Evolutionary conservation across 2,113 vertebrate genomes (phyloP).

Genomic region (Hassar affinis): DNA sequence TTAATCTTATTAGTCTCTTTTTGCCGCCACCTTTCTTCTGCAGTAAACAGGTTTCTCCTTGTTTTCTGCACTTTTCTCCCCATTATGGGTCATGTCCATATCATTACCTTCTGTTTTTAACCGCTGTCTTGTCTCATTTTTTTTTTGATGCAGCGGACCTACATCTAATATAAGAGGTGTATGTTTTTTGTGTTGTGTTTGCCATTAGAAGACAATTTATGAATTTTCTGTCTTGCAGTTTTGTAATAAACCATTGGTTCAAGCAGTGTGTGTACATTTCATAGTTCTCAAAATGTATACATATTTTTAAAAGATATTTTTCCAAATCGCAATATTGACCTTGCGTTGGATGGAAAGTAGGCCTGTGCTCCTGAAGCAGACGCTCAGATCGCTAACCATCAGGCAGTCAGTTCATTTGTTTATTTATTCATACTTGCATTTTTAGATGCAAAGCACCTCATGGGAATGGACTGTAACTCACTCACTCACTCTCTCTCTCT

Average conservation of each 20-base stretch:
- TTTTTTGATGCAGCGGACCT: constrained; percentile 53
- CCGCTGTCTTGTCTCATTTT: constrained; percentile 43
- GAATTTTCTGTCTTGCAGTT: constrained; percentile 69
- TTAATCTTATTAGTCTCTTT: constrained; percentile 30
- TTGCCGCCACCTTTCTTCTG: constrained; percentile 10
- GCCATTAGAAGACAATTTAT: constrained; percentile 68
- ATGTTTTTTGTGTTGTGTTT: constrained; percentile 72
- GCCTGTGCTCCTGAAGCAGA: not conserved
- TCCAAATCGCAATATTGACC: not conserved
- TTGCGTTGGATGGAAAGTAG: not conserved
- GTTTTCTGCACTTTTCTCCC: constrained; percentile 17
- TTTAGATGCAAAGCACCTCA: too few relatives aligned
- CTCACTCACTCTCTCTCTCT: too few relatives aligned
- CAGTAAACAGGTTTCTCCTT: constrained; percentile 20
- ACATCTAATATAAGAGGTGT: constrained; percentile 54
- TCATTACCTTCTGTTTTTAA: constrained; percentile 35
- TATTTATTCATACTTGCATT: not conserved
- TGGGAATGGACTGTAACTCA: too few relatives aligned
- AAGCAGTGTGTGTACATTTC: constrained; percentile 45
- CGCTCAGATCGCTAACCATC: not conserved
- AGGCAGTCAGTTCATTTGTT: not conserved
- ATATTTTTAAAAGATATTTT: too few relatives aligned
- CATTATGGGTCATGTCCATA: constrained; percentile 33
- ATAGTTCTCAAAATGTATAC: not conserved
- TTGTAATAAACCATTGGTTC: constrained; percentile 73